phyloP scores from a whole-genome alignment of 1,140 invertebrate genomes.

The Tetragnatha versicolor region DNA sequence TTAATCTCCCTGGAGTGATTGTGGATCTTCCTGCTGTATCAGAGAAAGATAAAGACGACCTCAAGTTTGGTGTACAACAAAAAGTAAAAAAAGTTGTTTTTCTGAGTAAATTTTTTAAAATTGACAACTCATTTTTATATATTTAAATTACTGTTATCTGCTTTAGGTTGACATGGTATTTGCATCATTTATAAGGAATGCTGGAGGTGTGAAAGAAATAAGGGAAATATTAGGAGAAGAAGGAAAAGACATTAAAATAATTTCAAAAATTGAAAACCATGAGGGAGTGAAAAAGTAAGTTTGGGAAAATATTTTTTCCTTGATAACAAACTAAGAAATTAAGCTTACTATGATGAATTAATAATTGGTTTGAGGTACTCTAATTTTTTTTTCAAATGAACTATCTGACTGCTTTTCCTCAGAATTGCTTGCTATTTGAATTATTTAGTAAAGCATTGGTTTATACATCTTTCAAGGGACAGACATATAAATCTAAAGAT shows the following conservation, averaged over 20 bases:
- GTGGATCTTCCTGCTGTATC: constrained; percentile 98
- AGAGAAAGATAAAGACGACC: constrained; percentile 95
- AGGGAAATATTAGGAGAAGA: constrained; percentile 81
- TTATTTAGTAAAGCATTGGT: no score
- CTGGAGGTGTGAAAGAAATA: constrained; percentile 86
- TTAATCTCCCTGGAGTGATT: constrained; percentile 94
- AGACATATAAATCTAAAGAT: no score
- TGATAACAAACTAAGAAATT: no score
- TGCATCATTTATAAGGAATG: constrained; percentile 97
- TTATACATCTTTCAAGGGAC: no score
- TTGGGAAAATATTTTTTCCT: background rate
- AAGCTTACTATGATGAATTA: no score
- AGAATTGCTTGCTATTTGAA: no score
- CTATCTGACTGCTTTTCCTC: no score
- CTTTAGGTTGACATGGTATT: constrained; percentile 92
- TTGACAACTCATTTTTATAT: no score
- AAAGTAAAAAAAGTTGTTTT: no score
- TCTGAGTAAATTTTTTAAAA: no score
- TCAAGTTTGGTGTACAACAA: constrained; percentile 94
- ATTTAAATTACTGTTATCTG: constrained; percentile 58
- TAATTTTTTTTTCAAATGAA: no score
- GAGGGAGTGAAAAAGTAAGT: constrained; percentile 64
- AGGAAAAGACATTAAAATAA: constrained; percentile 75
- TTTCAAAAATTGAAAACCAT: constrained; percentile 67
- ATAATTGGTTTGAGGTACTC: no score